Conservation (phyloP, 1,140 invertebrate genomes). For the Goniozus legneri region DNA sequence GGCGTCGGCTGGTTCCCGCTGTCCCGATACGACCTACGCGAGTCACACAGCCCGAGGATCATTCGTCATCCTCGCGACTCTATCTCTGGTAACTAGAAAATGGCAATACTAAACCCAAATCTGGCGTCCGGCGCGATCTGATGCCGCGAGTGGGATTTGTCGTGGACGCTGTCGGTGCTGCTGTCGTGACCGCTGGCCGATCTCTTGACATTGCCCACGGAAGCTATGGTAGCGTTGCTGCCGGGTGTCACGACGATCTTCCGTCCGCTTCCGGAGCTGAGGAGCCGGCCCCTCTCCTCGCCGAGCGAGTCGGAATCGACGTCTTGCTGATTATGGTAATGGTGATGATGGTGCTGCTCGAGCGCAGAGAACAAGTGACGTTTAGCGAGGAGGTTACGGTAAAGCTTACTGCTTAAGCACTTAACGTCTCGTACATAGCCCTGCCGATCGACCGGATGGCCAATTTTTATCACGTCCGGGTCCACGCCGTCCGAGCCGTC, state of each 20-base stretch:
- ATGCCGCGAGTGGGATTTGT: conserved; percentile 10
- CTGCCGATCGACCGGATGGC: too few relatives aligned
- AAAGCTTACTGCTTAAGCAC: conserved; percentile 3
- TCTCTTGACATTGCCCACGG: conserved; percentile 17
- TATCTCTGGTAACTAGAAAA: not conserved
- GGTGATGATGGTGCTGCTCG: conserved; percentile 10
- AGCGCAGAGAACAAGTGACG: not conserved
- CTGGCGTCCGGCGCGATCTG: too few relatives aligned
- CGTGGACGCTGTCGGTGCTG: conserved; percentile 33
- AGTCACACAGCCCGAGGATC: too few relatives aligned
- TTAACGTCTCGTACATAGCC: not conserved
- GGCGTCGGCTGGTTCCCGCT: not conserved
- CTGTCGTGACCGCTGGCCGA: conserved; percentile 19
- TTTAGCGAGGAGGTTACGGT: not conserved
- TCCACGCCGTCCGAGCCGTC: conserved; percentile 38
- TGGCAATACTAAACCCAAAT: too few relatives aligned
- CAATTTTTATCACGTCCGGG: conserved; percentile 20
- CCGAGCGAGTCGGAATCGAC: conserved; percentile 31
- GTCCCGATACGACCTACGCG: not conserved
- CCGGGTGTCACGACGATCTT: conserved; percentile 23
- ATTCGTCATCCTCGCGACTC: conserved; percentile 3
- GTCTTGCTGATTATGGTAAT: conserved; percentile 20
- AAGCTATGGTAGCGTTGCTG: conserved; percentile 5
- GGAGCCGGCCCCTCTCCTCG: conserved; percentile 35
- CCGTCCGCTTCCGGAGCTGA: conserved; percentile 17